phyloP scores from a whole-genome alignment of 2,797 vertebrate genomes.

The Microtus obscurus region DNA sequence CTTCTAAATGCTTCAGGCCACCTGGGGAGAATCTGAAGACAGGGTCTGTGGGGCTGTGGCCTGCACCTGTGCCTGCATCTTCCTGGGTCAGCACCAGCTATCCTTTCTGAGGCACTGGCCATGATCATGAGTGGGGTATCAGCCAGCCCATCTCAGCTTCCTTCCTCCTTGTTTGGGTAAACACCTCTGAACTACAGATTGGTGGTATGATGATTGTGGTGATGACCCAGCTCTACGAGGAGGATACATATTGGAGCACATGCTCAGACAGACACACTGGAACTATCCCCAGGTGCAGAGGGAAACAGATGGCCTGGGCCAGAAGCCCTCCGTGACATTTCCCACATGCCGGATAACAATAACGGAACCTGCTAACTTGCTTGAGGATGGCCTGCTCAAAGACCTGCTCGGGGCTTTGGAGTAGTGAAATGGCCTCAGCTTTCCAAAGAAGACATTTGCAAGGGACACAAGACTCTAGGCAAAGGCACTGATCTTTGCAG shows the following conservation, averaged over 20 bases:
- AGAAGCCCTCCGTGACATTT: constrained; percentile 48
- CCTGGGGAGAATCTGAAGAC: background rate
- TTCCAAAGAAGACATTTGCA: constrained; percentile 28
- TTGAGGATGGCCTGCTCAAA: background rate
- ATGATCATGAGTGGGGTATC: background rate
- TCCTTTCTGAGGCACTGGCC: background rate
- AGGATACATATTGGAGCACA: background rate
- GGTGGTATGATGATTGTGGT: background rate
- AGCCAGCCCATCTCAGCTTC: background rate
- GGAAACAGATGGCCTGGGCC: constrained; percentile 19
- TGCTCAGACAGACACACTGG: background rate
- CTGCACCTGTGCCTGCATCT: background rate
- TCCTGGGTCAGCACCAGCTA: background rate
- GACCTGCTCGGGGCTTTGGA: background rate
- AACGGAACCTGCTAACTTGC: background rate
- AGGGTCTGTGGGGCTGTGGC: background rate
- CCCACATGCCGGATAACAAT: constrained; percentile 37
- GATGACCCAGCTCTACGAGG: background rate
- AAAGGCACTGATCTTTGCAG: background rate
- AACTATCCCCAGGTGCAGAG: background rate
- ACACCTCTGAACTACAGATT: background rate
- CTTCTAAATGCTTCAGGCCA: constrained; percentile 32
- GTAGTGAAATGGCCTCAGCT: background rate
- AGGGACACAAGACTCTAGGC: background rate
- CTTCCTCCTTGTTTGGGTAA: background rate